A percentile compares a stretch with the other conserved stretches of the same genome.
These are phyloP conservation scores for Penaeus monodon DNA, from an alignment of 2,888 invertebrate genomes.

Conservation along the genomic window DNA sequence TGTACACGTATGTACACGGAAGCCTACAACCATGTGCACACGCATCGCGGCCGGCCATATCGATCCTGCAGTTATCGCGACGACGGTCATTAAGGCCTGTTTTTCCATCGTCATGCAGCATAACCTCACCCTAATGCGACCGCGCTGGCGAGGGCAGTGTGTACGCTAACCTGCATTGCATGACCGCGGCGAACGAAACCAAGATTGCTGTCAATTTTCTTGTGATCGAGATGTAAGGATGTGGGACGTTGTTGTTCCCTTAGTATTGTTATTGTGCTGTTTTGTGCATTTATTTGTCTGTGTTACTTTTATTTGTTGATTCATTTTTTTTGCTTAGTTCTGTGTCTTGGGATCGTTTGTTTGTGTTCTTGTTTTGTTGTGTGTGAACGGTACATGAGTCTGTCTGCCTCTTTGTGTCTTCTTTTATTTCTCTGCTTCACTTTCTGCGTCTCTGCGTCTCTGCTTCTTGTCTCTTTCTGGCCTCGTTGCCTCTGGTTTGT, in stretches of 20 bases:
- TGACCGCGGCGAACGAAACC: too few species aligned
- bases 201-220: too few species aligned
- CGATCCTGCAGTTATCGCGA: too few species aligned
- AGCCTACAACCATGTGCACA: too few species aligned
- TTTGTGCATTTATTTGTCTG: not conserved
- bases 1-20: too few species aligned
- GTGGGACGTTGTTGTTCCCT: not conserved
- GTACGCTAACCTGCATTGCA: too few species aligned
- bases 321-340: too few species aligned
- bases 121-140: too few species aligned
- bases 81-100: not conserved
- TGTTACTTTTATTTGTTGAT: not conserved
- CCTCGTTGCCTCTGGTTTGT: not conserved
- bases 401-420: not conserved
- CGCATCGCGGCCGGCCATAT: too few species aligned
- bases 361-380: too few species aligned
- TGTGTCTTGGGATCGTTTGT: not conserved
- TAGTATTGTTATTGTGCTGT: not conserved
- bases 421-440: not conserved
- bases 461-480: not conserved
- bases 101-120: not conserved
- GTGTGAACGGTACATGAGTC: not conserved
- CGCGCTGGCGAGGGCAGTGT: too few species aligned
- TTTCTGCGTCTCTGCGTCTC: not conserved
- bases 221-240: too few species aligned